Conservation (phyloP, 53 echinoderm and acorn worm genomes). For the Temnopleurus reevesii region DNA sequence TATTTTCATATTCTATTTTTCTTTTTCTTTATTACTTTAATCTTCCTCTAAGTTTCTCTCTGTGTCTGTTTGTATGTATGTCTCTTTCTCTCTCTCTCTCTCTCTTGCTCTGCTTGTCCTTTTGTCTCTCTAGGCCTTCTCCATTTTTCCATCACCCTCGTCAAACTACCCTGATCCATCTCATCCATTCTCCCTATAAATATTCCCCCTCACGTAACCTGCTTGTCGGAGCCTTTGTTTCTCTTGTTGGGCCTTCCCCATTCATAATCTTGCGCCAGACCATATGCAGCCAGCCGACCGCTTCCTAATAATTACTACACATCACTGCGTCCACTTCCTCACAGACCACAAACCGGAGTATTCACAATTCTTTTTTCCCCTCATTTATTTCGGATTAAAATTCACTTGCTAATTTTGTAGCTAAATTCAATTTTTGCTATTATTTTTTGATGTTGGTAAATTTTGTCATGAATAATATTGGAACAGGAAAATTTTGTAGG, state of each 20-base stretch:
- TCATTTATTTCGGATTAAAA: neutral
- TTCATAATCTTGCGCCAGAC: conserved; percentile 20
- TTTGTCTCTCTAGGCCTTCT: neutral
- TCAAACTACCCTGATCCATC: no score
- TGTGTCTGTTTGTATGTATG: neutral
- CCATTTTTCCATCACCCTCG: neutral
- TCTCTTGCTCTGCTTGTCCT: neutral
- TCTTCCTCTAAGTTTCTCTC: neutral
- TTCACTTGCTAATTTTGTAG: no score
- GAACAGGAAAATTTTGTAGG: no score
- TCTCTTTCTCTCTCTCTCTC: neutral
- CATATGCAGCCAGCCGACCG: neutral
- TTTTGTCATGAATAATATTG: no score
- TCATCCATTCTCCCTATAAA: no score
- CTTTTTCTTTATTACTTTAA: neutral
- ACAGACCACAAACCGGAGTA: neutral
- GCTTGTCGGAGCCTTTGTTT: neutral
- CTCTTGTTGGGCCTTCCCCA: neutral
- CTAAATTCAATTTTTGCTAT: no score
- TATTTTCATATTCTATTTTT: neutral
- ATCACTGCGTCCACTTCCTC: neutral
- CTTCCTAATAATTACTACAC: neutral
- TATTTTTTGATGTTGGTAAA: no score
- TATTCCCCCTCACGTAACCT: neutral
- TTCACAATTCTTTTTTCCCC: neutral